Percentiles rank a stretch among this genome's conserved stretches.
phyloP scores from a whole-genome alignment of 2,113 vertebrate species.

The Phylloscopus trochilus region DNA sequence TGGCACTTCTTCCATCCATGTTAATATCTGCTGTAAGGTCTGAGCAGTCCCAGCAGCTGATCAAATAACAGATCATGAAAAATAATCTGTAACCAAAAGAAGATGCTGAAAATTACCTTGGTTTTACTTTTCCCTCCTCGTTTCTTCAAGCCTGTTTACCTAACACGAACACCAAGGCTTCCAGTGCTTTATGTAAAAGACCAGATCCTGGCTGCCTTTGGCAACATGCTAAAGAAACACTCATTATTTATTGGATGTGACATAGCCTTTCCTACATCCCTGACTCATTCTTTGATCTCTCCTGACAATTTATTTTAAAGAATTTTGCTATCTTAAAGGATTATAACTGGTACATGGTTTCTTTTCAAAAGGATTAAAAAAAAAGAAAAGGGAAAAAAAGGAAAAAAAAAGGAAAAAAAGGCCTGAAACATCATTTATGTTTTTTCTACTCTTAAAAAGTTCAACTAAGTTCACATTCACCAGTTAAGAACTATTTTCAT shows the following conservation, averaged over 20 bases:
- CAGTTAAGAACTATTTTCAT: neutral
- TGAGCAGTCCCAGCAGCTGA: neutral
- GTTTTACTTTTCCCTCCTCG: neutral
- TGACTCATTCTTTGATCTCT: conserved; percentile 12
- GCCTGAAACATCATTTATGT: neutral
- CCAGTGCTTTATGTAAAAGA: neutral
- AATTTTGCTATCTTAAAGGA: neutral
- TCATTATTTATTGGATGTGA: neutral
- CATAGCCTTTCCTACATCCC: neutral
- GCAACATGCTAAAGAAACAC: neutral
- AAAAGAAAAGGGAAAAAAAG: rapidly evolving
- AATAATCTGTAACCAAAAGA: neutral
- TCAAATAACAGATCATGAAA: neutral
- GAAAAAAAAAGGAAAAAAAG: rapidly evolving
- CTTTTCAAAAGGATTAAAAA: neutral
- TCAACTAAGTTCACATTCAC: neutral
- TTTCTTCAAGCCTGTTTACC: neutral
- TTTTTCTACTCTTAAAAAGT: neutral
- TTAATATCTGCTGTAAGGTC: neutral
- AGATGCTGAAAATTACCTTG: neutral
- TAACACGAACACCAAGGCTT: neutral
- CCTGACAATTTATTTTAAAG: conserved; percentile 16
- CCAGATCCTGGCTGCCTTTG: neutral
- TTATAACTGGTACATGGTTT: neutral
- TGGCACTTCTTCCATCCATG: neutral